Conservation (phyloP, 2,888 invertebrate genomes). For the Petrolisthes cinctipes region DNA sequence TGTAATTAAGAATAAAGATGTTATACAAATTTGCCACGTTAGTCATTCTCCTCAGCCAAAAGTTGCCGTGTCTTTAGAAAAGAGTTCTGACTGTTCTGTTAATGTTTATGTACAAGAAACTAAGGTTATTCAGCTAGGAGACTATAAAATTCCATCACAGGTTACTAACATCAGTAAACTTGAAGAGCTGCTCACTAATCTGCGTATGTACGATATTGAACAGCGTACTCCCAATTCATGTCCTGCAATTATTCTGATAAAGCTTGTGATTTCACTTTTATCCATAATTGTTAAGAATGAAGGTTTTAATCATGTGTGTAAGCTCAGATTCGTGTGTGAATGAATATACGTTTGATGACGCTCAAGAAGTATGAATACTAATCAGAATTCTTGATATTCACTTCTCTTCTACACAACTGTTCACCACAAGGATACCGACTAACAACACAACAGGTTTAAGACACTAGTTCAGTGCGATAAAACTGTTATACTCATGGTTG, state of each 20-base stretch:
- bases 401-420: background rate
- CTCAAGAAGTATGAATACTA: background rate
- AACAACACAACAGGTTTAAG: background rate
- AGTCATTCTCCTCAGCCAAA: no score
- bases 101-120: background rate
- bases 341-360: constrained; percentile 8
- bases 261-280: constrained; percentile 6
- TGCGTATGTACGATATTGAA: constrained; percentile 1
- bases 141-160: constrained; percentile 15
- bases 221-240: background rate
- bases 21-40: no score
- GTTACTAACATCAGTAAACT: constrained; percentile 8
- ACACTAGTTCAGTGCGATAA: background rate
- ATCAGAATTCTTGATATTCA: constrained; percentile 9
- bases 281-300: constrained; percentile 15
- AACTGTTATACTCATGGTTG: background rate
- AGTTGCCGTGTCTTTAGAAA: no score
- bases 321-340: constrained; percentile 6
- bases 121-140: background rate
- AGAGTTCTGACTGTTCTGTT: no score
- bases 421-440: constrained; percentile 14
- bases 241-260: background rate
- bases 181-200: background rate
- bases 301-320: background rate
- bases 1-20: no score